A percentile compares a stretch with the other conserved stretches of the same genome.
These are phyloP conservation scores for Plebejus melissa DNA, from an alignment of 2,888 invertebrate genomes.

Conservation along the genomic window DNA sequence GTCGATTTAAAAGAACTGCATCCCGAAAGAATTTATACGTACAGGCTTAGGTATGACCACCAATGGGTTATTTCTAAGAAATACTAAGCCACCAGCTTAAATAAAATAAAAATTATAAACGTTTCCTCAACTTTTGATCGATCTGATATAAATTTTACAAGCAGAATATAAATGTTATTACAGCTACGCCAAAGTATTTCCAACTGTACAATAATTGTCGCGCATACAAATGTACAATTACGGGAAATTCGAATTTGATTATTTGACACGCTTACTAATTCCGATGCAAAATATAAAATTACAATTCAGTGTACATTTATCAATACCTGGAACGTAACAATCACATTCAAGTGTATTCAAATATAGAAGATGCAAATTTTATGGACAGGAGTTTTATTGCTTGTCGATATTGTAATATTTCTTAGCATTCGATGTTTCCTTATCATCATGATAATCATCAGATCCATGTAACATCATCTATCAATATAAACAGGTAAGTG, in stretches of 20 bases:
- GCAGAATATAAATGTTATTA: background rate
- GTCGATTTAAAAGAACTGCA: background rate
- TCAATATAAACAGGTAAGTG: background rate
- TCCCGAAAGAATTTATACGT: background rate
- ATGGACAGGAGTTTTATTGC: conserved; percentile 8
- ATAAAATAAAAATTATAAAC: background rate
- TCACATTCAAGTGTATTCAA: conserved; percentile 30
- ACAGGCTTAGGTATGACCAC: background rate
- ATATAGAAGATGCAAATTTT: conserved; percentile 35
- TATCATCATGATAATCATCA: background rate
- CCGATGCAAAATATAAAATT: conserved; percentile 15
- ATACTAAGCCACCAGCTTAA: background rate
- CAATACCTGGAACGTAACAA: conserved; percentile 24
- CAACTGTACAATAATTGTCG: conserved; percentile 1
- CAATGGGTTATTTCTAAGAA: background rate
- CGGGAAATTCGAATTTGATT: conserved; percentile 12
- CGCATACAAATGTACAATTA: conserved; percentile 11
- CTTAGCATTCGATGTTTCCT: background rate
- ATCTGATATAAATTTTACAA: background rate
- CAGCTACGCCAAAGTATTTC: background rate
- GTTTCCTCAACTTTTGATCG: background rate
- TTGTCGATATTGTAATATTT: conserved; percentile 21
- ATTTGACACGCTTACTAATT: conserved; percentile 1
- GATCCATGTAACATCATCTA: background rate
- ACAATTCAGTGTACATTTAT: conserved; percentile 19